These are phyloP conservation scores for Leptinotarsa rubiginosa DNA, from an alignment of 2,888 invertebrate genomes.

Conservation along the genomic window DNA sequence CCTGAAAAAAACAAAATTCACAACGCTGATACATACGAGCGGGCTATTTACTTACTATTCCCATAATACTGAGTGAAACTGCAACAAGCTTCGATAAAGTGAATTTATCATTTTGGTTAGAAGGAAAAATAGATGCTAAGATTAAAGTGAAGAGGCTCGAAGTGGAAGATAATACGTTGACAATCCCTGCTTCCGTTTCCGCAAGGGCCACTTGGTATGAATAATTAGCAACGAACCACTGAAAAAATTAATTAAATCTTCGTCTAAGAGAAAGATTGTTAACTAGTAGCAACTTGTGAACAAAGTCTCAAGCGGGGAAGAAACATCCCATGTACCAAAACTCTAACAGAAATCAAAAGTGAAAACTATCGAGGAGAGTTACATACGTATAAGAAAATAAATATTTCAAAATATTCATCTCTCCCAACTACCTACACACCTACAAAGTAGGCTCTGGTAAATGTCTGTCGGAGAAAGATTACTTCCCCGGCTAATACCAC, in stretches of 20 bases:
- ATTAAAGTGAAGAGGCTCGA: slow-evolving; percentile 91
- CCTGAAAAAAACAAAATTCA: slow-evolving; percentile 66
- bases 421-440: too few relatives aligned
- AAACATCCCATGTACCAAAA: too few relatives aligned
- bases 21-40: not conserved
- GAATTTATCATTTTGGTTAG: slow-evolving; percentile 83
- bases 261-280: too few relatives aligned
- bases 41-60: slow-evolving; percentile 73
- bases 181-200: slow-evolving; percentile 86
- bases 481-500: too few relatives aligned
- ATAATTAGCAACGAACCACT: slow-evolving; percentile 97
- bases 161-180: slow-evolving; percentile 89
- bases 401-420: too few relatives aligned
- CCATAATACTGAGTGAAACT: slow-evolving; percentile 81
- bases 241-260: slow-evolving; percentile 60
- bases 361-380: too few relatives aligned
- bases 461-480: too few relatives aligned
- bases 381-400: too few relatives aligned
- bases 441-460: too few relatives aligned
- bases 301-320: too few relatives aligned
- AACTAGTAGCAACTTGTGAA: too few relatives aligned
- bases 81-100: slow-evolving; percentile 87
- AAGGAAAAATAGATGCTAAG: slow-evolving; percentile 88
- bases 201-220: slow-evolving; percentile 90
- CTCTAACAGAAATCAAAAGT: too few relatives aligned